A percentile compares a stretch with the other conserved stretches of the same genome.
phyloP scores from a whole-genome alignment of 2,797 vertebrate species.

The Sebastiscus tertius region DNA sequence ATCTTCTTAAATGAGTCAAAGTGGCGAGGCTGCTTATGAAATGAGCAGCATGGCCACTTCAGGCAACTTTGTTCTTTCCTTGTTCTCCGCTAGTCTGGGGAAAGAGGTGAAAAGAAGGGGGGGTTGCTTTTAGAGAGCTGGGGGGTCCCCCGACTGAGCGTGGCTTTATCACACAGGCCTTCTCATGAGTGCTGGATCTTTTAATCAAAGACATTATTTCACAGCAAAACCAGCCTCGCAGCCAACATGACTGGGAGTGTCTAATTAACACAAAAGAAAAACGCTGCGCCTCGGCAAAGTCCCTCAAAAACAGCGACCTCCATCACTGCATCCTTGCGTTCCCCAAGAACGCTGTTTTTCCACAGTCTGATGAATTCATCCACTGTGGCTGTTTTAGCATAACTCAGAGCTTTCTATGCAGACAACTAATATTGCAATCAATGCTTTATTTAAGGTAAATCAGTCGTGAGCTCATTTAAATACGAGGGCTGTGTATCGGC shows the following conservation, averaged over 20 bases:
- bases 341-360: slow-evolving; percentile 34
- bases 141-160: slow-evolving; percentile 63
- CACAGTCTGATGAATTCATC: slow-evolving; percentile 36
- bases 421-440: slow-evolving; percentile 14
- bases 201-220: slow-evolving; percentile 83
- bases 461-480: slow-evolving; percentile 19
- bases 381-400: slow-evolving; percentile 18
- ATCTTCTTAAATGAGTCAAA: slow-evolving; percentile 77
- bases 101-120: slow-evolving; percentile 58
- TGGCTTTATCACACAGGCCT: slow-evolving; percentile 74
- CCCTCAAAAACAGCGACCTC: slow-evolving; percentile 60
- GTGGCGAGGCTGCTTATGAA: slow-evolving; percentile 63
- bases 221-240: slow-evolving; percentile 77
- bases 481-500: background rate
- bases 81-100: slow-evolving; percentile 64
- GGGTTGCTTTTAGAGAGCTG: slow-evolving; percentile 50
- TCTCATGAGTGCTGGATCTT: slow-evolving; percentile 73
- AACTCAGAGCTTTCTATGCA: slow-evolving; percentile 11
- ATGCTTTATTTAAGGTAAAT: slow-evolving; percentile 1
- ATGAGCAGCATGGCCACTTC: slow-evolving; percentile 65
- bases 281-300: slow-evolving; percentile 54
- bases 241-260: slow-evolving; percentile 73
- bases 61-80: slow-evolving; percentile 61
- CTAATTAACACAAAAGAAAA: slow-evolving; percentile 85
- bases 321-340: slow-evolving; percentile 53